Base-by-base conservation (phyloP, 37 sponge, comb jelly and placozoan species). In the Theonella swinhoei region DNA sequence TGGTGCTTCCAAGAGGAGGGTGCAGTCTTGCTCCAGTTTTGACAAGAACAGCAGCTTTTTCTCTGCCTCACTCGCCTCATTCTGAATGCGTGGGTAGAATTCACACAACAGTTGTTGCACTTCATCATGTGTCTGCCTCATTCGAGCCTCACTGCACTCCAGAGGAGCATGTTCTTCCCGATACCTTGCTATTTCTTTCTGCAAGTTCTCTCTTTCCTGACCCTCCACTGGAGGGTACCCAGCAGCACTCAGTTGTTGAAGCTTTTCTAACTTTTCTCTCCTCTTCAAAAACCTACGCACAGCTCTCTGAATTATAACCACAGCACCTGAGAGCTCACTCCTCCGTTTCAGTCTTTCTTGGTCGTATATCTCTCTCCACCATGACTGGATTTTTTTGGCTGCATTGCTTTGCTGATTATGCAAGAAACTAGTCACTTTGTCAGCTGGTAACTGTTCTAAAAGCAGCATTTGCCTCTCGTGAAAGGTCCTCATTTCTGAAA, bases 371-470 rank as follows among this genome's bases (percentile, higher is more conserved):
- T 66, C 67, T 22, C 90, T 58, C 89, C 89, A 92, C 77, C 81
- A 76, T 2, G 72, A 69, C 82, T 92, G 93, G 25, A 92, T 74
- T 61, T 32, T 77, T 22, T 31, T 30, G 3, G 89, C 87, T 29
- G 93, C 86, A 41, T 39, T 23, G 20, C 36, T 34, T 26, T 89
- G 63, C 33, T 85, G 77, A 11, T 60, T 39, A 4, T 0, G 34
- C 5, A 89, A 2, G 43, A 85, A 92, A 34, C 28, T 40, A 0
- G 73, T 58, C 5, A 89, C 83, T 9, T 89, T 61, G 25, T 62
- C 36, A 0, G 93, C 89, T 30, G 93, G 90, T 30, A 92, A 54
- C 32, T 80, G 82, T 26, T 88, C 83, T 36, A 89, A 36, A 8
- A 78, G 34, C 41, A 76, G n/a, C 60, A 88, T 59, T 42, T 92